Conservation (phyloP, 1,140 invertebrate species). For the Drosophila aff. region DNA sequence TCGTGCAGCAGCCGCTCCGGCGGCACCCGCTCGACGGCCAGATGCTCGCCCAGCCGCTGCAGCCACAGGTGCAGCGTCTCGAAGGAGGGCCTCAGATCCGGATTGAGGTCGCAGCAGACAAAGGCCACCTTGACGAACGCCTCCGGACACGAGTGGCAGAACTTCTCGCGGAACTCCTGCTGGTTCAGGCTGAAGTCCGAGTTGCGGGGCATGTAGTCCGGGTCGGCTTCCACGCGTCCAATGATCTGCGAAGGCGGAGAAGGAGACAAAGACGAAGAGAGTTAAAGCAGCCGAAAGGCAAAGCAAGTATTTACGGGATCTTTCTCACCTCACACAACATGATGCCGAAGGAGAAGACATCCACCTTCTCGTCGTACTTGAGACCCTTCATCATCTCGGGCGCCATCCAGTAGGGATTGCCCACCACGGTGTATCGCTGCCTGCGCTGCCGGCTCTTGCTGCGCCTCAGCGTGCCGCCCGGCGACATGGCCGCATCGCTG, state of each 20-base stretch:
- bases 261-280: slow-evolving; percentile 15
- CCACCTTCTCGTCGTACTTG: slow-evolving; percentile 98
- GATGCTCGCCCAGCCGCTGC: slow-evolving; percentile 90
- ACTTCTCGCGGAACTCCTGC: slow-evolving; percentile 93
- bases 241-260: slow-evolving; percentile 89
- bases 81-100: slow-evolving; percentile 94
- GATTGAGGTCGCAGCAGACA: slow-evolving; percentile 94
- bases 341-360: slow-evolving; percentile 98
- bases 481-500: slow-evolving; percentile 59
- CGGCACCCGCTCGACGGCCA: slow-evolving; percentile 88
- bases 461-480: slow-evolving; percentile 84
- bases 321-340: slow-evolving; percentile 94
- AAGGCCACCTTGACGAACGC: slow-evolving; percentile 95
- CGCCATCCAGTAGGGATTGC: slow-evolving; percentile 99
- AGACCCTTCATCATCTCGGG: slow-evolving; percentile 99
- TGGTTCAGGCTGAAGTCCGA: slow-evolving; percentile 97
- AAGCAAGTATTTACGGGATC: neutral
- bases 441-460: slow-evolving; percentile 85
- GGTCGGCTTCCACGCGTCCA: slow-evolving; percentile 96
- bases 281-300: neutral
- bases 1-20: slow-evolving; percentile 89
- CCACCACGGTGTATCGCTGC: slow-evolving; percentile 90
- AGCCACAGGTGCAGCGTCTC: slow-evolving; percentile 94
- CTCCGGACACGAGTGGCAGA: slow-evolving; percentile 94
- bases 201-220: slow-evolving; percentile 95